A percentile compares a stretch with the other conserved stretches of the same genome.
Evolutionary conservation across 2,797 vertebrate species (phyloP).

Genomic region (Spatula versicolor): DNA sequence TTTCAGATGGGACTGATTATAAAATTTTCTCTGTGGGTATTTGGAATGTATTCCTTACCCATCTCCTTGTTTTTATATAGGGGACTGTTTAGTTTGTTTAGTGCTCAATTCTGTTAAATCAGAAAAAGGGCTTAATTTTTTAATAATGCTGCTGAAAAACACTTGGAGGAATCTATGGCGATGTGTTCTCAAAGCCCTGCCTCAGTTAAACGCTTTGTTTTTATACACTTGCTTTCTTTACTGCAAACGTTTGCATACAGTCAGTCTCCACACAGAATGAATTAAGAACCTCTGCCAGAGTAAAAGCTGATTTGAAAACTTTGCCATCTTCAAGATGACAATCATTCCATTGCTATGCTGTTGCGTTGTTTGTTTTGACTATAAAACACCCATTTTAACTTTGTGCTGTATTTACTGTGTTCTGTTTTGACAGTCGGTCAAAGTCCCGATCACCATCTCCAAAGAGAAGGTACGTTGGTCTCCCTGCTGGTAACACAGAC

Average conservation of each 20-base stretch:
- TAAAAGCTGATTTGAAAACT: not conserved
- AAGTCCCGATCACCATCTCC: slow-evolving; percentile 86
- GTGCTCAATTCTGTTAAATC: not conserved
- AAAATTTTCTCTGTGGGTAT: not conserved
- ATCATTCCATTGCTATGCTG: not conserved
- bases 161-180: not conserved
- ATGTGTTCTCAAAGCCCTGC: not conserved
- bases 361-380: not conserved
- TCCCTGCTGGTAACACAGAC: not conserved
- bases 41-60: not conserved
- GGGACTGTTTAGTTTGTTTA: not conserved
- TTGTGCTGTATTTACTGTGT: slow-evolving; percentile 16
- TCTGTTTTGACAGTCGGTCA: slow-evolving; percentile 81
- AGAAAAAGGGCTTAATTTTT: not conserved
- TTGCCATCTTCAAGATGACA: not conserved
- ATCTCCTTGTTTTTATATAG: not conserved
- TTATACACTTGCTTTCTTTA: not conserved
- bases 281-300: not conserved
- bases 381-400: not conserved
- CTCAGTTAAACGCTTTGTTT: not conserved
- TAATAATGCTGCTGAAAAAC: not conserved
- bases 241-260: not conserved
- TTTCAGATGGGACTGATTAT: accelerated
- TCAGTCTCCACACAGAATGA: not conserved
- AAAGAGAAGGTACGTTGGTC: slow-evolving; percentile 84